Evolutionary conservation across 2,888 invertebrate genomes (phyloP), one percentile per base, ranked within the genome.

Genomic region (Bellardia pandia): DNA sequence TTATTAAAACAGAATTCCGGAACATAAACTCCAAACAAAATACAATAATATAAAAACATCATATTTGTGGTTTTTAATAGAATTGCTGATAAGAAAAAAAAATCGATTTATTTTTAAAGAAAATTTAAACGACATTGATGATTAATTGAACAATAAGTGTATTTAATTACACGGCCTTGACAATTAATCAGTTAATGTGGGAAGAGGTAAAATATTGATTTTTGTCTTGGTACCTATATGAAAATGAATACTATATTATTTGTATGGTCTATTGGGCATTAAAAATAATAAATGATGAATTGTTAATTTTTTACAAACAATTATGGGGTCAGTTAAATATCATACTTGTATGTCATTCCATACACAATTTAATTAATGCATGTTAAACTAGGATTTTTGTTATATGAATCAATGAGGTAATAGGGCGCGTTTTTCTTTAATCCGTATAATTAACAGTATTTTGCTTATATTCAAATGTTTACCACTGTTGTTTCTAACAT

Each of bases 401-500:
- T 16, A 8, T 23, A 40, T 5, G 14, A 2, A 33, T 11, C n/a
- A 56, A 48, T 33, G 30, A 42, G 48, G 23, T 33, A 64, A 40
- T 72, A 60, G 8, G 40, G n/a, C 40, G 13, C 3, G n/a, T 64
- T 40, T 64, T 64, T 62, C 23, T 64, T 64, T 64, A 40, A 64
- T 40, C 64, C 40, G 16, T 16, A 40, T 64, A 8, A 40, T 40
- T 30, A 53, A 53, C 8, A 53, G 5, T 48, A 13, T 45, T 51
- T 40, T 69, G 71, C 60, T 37, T 76, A n/a, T 84, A 62, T 62
- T 68, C 45, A 72, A 74, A 72, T 81, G 48, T 66, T 87, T 16
- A 45, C 53, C 62, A 81, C 80, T 86, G 80, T 81, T 23, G 23
- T 80, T 71, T 71, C 72, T 72, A 86, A 77, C 66, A 83, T 76